Evolutionary conservation across 2,888 invertebrate species (phyloP).

Genomic region (Dysmachus trigonus): DNA sequence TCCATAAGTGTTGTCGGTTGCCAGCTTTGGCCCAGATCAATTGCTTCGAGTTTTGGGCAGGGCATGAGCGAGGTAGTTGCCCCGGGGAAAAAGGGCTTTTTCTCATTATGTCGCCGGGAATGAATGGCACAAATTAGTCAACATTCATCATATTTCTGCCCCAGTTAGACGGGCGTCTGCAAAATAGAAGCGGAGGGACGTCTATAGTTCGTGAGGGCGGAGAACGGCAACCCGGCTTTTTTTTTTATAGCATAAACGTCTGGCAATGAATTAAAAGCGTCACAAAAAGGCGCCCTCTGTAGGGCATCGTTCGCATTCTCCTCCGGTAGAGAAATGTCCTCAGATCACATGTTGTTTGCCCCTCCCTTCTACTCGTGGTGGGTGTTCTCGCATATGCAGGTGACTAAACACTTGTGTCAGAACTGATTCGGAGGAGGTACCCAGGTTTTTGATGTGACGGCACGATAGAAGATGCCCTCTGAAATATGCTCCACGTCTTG

Average conservation of each 20-base stretch:
- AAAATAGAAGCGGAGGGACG: background rate
- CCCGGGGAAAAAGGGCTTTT: background rate
- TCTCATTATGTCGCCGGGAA: constrained; percentile 30
- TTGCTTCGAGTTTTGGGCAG: background rate
- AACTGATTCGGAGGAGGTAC: background rate
- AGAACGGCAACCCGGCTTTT: background rate
- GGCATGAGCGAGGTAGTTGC: background rate
- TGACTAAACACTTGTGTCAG: background rate
- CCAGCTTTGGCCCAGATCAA: background rate
- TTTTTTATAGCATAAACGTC: constrained; percentile 1
- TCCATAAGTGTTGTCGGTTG: background rate
- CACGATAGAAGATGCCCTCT: background rate
- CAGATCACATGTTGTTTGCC: background rate
- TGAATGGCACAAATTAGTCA: constrained; percentile 39
- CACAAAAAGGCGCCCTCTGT: background rate
- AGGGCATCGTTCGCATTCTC: background rate
- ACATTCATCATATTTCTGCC: constrained; percentile 29
- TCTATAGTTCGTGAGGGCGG: background rate
- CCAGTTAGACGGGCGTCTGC: background rate
- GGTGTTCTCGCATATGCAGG: background rate
- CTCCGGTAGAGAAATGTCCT: background rate
- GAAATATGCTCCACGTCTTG: constrained; percentile 20
- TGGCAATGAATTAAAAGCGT: constrained; percentile 24
- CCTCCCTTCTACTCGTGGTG: background rate
- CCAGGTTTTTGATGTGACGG: background rate